Base-by-base conservation (phyloP, 1,140 invertebrate genomes). In the Drosophila sp. region DNA sequence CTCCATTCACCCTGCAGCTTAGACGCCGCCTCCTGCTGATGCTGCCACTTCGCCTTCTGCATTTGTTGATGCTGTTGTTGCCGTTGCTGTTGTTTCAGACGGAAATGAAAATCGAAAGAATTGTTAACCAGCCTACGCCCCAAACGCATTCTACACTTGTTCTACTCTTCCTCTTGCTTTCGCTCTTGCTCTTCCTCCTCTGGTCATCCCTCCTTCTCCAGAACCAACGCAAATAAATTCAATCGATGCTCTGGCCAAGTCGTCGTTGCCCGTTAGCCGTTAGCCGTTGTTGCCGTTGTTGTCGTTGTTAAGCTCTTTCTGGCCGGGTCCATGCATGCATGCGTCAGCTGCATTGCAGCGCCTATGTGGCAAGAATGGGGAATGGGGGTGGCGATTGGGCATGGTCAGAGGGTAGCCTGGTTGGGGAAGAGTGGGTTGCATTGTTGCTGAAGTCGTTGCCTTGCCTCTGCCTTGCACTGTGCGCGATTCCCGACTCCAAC, bases 41-140 rank as follows among this genome's bases (percentile, higher is more conserved):
- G 21, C 21, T 21, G 32, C 41, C 13, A 16, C 27, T 27, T 41
- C 41, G 34, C 32, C 36, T 65, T 51, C 25, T 58, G 59, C 62
- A 21, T 13, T 57, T 80, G 71, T 56, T 66, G 50, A 38, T 61
- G 72, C 32, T 73, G 75, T 38, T 83, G 81, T 53, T 63, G 69
- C 27, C 56, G 56, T 38, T 67, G 77, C 40, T 77, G 78, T 48
- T 87, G 78, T 66, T 65, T 69, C 83, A 84, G 69, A 87, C 83
- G 83, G 83, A 87, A 87, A 87, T 87, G 83, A 89, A 87, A 87
- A 89, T 89, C 84, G 83, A 87, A 87, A 87, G 83, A 87, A 87
- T 87, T 83, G 83, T 86, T 86, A 80, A 72, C 81, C 78, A 81
- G 58, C 53, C 34, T 70, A 46, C 43, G 40, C 70, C 79, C 41